Evolutionary conservation across 2,113 vertebrate genomes (phyloP), one percentile per base, ranked within the genome.

Genomic region (Onychostruthus taczanowskii): DNA sequence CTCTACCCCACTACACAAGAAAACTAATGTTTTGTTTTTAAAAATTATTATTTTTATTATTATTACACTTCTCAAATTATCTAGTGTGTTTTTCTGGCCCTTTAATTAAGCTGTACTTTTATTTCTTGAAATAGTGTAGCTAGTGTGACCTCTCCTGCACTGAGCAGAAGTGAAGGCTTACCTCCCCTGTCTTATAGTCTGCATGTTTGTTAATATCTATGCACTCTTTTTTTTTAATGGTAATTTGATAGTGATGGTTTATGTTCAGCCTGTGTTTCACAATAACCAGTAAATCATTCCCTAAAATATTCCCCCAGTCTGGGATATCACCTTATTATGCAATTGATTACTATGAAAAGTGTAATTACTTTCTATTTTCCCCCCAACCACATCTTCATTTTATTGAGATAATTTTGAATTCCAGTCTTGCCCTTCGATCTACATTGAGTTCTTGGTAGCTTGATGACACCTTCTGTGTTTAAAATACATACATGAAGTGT

Each of bases 11-110:
- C 9, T 21, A 33, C 14, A 47, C 5, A 5, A 64, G 24, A 39
- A 55, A 84, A 27, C 0, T 0, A 37, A 26, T 4, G 2, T 31
- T 44, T 44, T 26, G 7, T 31, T 67, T 37, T 31, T 6, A 6
- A 1, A 6, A 53, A 30, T 12, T 12, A 41, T 41, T 41, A 41
- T 13, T 41, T 12, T 20, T 24, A 46, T 39, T n/a, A 24, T n/a
- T 55, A 41, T 21, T 66, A 28, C 13, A 20, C 23, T 80, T 41
- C 33, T 84, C 74, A 86, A 53, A 27, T 20, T 20, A 3, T 37
- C 23, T 75, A 9, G 28, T 23, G 6, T 58, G 5, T 44, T 75
- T 85, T 87, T 28, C 31, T 79, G 44, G 6, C 10, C 20, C 37
- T 68, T 76, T 80, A 66, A 37, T 62, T 87, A 41, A 82, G 4